Base-by-base conservation (phyloP, 2,797 vertebrate species). In the Neosilurus mollespiculum region DNA sequence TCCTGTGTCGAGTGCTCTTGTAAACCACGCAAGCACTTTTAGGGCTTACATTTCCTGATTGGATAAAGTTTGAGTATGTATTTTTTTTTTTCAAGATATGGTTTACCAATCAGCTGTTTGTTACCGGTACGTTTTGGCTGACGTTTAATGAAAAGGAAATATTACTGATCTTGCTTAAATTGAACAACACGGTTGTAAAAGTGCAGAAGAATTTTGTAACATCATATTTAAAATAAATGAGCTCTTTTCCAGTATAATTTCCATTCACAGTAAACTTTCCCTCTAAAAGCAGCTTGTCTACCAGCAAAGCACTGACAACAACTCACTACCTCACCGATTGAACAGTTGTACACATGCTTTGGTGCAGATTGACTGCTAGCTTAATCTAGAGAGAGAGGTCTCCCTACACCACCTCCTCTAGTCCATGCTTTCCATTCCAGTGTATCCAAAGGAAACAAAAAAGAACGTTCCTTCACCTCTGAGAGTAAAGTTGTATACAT, bases 241-340 rank as follows among this genome's bases (percentile, higher is more conserved):
- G 43, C 11, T 37, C 78, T 76, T 83, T 65, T 70, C 83, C 78
- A 70, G 61, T n/a, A 69, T 67, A 80, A 37, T 80, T 72, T 58
- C 51, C 37, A 62, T 53, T 56, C 16, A 15, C 61, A 84, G 51
- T 69, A 14, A 79, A 51, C 18, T 24, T 51, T 64, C 24, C 16
- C 70, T 72, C 43, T 15, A 66, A 83, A 83, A 83, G 51, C 75
- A 87, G 53, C 88, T 91, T 91, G 90, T 92, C 89, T 90, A 93
- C 93, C 93, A 93, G 91, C 91, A 90, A 93, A 93, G 93, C 94
- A 95, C 95, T 95, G 94, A 95, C 90, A 91, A 92, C 93, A 94
- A 94, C 93, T 93, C 93, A 91, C 95, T 95, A 95, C 95, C 95
- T 95, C 94, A 94, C 92, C 92, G 87, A 89, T 86, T 90, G 88